Evolutionary conservation across 2,797 vertebrate genomes (phyloP).

Genomic region (Botia kubotai): DNA sequence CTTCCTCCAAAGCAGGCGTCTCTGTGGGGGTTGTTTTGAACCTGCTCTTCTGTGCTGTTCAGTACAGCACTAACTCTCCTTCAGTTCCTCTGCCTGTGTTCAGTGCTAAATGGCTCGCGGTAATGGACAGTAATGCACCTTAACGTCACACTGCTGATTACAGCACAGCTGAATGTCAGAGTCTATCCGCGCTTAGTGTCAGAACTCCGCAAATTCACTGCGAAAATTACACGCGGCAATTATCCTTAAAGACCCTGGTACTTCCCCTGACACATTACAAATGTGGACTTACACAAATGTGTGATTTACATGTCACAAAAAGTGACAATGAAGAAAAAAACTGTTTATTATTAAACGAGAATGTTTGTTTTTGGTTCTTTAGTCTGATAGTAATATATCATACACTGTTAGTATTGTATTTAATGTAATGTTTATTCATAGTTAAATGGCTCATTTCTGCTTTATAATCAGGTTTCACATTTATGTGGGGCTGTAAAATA

Average conservation of each 20-base stretch:
- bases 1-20: slow-evolving; percentile 15
- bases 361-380: slow-evolving; percentile 7
- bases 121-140: slow-evolving; percentile 65
- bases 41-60: slow-evolving; percentile 41
- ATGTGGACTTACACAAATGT: slow-evolving; percentile 46
- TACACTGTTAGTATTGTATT: background rate
- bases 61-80: slow-evolving; percentile 30
- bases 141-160: slow-evolving; percentile 59
- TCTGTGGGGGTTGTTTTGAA: slow-evolving; percentile 23
- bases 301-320: slow-evolving; percentile 41
- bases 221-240: slow-evolving; percentile 51
- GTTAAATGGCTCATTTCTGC: no score
- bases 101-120: slow-evolving; percentile 50
- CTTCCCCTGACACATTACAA: slow-evolving; percentile 51
- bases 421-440: background rate
- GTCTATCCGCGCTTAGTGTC: slow-evolving; percentile 49
- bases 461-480: no score
- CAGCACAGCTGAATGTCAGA: slow-evolving; percentile 59
- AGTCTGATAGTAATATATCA: background rate
- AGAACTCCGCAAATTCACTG: slow-evolving; percentile 53
- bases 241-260: slow-evolving; percentile 52
- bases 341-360: slow-evolving; percentile 31
- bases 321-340: slow-evolving; percentile 32
- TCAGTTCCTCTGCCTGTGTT: slow-evolving; percentile 44
- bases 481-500: background rate